phyloP scores from a whole-genome alignment of 2,797 vertebrate species.

The Caiman crocodilus region DNA sequence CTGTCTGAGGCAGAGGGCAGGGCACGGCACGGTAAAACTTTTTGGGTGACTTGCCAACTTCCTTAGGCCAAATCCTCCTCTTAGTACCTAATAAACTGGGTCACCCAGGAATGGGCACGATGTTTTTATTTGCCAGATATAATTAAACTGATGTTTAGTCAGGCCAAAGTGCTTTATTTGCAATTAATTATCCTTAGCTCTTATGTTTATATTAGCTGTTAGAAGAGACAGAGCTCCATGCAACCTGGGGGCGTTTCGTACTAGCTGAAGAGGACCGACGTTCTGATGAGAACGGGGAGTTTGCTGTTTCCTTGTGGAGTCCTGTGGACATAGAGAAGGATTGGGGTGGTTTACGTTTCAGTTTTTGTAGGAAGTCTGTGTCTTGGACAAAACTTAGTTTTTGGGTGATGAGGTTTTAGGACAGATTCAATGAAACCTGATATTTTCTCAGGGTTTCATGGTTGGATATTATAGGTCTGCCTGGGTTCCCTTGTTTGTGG shows the following conservation, averaged over 20 bases:
- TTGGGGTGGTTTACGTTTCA: no score
- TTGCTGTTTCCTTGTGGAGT: neutral
- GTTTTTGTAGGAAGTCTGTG: no score
- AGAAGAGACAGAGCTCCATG: constrained; percentile 11
- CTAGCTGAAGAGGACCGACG: neutral
- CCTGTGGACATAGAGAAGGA: neutral
- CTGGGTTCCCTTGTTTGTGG: no score
- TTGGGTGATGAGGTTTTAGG: no score
- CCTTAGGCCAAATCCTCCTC: neutral
- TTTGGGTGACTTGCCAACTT: neutral
- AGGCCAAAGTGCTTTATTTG: constrained; percentile 36
- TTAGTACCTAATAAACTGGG: neutral
- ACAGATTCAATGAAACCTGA: no score
- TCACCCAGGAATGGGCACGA: constrained; percentile 2
- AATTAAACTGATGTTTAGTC: constrained; percentile 10
- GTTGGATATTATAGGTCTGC: no score
- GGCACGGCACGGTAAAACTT: neutral
- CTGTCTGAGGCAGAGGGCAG: neutral
- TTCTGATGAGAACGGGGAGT: neutral
- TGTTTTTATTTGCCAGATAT: constrained; percentile 19
- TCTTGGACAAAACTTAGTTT: no score
- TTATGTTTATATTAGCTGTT: constrained; percentile 36
- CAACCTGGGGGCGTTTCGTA: neutral
- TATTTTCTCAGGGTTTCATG: no score
- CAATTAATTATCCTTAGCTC: constrained; percentile 51